Percentiles rank a stretch among this genome's conserved stretches.
Evolutionary conservation across 1,140 invertebrate species (phyloP).

Genomic region (Elymnias hypermnestra): DNA sequence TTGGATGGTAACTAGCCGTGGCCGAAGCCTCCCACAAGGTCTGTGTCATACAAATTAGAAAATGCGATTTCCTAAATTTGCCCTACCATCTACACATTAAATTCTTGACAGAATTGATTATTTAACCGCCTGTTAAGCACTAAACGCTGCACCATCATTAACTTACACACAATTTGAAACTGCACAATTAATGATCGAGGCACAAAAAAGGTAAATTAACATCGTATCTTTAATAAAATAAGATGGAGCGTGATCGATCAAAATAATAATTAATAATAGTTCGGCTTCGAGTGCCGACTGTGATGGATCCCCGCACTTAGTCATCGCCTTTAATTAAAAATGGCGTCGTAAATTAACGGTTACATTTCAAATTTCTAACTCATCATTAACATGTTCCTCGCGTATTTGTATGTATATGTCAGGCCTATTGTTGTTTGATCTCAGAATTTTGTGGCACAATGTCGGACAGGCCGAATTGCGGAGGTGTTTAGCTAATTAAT

Average conservation of each 20-base stretch:
- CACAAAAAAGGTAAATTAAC: constrained; percentile 44
- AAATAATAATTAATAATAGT: constrained; percentile 75
- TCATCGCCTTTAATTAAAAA: constrained; percentile 75
- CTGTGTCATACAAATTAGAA: too few species aligned
- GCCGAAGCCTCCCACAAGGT: too few species aligned
- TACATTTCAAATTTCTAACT: constrained; percentile 54
- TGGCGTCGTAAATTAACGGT: constrained; percentile 62
- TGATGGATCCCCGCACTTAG: constrained; percentile 68
- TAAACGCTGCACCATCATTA: constrained; percentile 9
- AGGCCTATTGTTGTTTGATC: constrained; percentile 31
- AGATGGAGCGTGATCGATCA: constrained; percentile 68
- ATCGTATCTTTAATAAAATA: constrained; percentile 65
- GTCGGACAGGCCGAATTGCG: constrained; percentile 32
- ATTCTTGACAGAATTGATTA: too few species aligned
- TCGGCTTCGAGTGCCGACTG: constrained; percentile 51
- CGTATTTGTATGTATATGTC: constrained; percentile 37
- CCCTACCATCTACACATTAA: too few species aligned
- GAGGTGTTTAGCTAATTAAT: constrained; percentile 45
- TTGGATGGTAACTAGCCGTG: too few species aligned
- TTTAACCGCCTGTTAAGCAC: not conserved
- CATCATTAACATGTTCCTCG: constrained; percentile 45
- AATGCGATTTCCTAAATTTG: too few species aligned
- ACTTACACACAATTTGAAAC: constrained; percentile 22
- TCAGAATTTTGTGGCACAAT: constrained; percentile 14
- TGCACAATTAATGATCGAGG: constrained; percentile 51